These are phyloP conservation scores for Athalia circularis DNA, from an alignment of 2,888 invertebrate genomes.

Conservation along the genomic window DNA sequence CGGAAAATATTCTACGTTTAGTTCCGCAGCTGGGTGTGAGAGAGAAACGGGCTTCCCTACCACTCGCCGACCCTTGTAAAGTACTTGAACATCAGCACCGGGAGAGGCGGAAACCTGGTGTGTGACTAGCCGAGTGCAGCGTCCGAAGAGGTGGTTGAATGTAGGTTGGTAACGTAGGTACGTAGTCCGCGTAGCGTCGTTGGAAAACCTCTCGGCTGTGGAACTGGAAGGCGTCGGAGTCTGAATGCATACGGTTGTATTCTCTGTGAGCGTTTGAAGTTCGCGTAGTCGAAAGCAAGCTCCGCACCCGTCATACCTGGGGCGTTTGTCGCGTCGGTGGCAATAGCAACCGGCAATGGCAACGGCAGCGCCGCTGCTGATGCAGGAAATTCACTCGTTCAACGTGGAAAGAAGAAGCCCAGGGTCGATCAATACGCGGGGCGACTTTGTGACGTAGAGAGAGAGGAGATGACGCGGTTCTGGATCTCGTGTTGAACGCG, in stretches of 20 bases:
- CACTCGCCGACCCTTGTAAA: conserved; percentile 2
- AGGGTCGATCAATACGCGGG: conserved; percentile 53
- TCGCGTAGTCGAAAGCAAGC: conserved; percentile 4
- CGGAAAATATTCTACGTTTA: no score
- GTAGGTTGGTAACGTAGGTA: no score
- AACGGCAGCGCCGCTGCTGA: neutral
- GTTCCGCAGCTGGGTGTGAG: no score
- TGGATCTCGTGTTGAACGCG: conserved; percentile 49
- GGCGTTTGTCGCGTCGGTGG: conserved; percentile 35
- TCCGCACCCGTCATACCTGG: conserved; percentile 14
- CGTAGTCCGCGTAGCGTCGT: no score
- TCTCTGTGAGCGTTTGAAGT: conserved; percentile 36
- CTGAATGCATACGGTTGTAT: conserved; percentile 13
- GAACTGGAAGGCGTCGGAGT: conserved; percentile 3
- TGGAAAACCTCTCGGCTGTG: no score
- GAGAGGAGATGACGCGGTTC: conserved; percentile 50
- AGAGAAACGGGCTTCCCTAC: neutral
- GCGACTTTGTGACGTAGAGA: conserved; percentile 54
- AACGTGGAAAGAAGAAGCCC: conserved; percentile 49
- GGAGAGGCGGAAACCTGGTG: neutral
- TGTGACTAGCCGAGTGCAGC: conserved; percentile 6
- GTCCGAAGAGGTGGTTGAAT: conserved; percentile 6
- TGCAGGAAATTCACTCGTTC: conserved; percentile 46
- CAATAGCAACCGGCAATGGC: neutral
- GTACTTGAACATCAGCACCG: neutral